Evolutionary conservation across 1,140 invertebrate species (phyloP).

Genomic region (Papilio dardanus): DNA sequence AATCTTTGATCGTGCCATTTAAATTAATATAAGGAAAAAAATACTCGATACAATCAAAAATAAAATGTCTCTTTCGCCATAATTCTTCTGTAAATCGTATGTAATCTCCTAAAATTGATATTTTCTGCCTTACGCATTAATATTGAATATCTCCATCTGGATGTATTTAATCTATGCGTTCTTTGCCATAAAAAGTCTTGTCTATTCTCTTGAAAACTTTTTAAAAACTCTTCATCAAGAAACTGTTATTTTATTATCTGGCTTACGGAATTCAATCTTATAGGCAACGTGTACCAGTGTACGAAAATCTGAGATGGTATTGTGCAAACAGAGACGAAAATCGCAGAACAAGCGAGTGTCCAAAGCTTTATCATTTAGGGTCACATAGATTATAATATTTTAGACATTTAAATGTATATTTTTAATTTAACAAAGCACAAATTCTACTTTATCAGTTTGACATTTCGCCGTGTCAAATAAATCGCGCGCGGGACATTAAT

Average conservation of each 20-base stretch:
- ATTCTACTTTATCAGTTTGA: constrained; percentile 35
- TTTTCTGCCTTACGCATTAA: no score
- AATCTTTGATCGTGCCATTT: not conserved
- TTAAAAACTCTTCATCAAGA: no score
- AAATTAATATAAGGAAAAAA: not conserved
- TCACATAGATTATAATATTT: constrained; percentile 9
- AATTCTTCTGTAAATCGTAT: no score
- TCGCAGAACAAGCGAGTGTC: no score
- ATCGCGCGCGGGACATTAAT: constrained; percentile 33
- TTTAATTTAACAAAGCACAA: constrained; percentile 21
- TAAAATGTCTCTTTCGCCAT: no score
- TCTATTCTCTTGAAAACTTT: not conserved
- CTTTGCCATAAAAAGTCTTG: not conserved
- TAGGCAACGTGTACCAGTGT: no score
- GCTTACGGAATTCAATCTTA: no score
- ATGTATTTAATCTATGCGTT: not conserved
- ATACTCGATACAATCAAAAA: no score
- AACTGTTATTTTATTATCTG: no score
- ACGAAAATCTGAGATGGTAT: no score
- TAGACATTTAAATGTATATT: constrained; percentile 28
- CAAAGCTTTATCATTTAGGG: constrained; percentile 7
- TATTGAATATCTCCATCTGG: not conserved
- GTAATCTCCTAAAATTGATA: no score
- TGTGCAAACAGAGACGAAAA: no score
- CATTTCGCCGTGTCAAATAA: constrained; percentile 32